Evolutionary conservation across 2,888 invertebrate genomes (phyloP).

Genomic region (Euzophera pinguis): DNA sequence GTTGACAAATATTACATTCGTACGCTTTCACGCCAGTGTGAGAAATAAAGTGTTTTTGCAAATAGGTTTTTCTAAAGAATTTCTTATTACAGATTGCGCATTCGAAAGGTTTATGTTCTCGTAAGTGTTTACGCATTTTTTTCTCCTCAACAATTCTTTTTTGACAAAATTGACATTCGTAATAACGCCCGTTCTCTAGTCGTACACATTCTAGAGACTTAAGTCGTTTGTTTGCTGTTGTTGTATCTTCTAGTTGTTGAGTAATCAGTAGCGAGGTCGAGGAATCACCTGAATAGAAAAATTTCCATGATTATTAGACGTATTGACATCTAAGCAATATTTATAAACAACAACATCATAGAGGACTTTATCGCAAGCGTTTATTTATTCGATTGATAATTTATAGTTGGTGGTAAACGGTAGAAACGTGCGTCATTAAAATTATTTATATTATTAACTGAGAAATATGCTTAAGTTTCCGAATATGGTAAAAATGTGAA

Average conservation of each 20-base stretch:
- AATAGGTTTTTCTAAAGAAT: neutral
- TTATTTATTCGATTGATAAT: neutral
- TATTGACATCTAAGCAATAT: neutral
- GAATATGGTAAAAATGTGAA: no score
- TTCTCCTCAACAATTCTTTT: neutral
- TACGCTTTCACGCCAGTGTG: neutral
- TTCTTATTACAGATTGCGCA: neutral
- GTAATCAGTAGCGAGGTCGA: neutral
- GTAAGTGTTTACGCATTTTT: neutral
- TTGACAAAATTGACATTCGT: constrained; percentile 4
- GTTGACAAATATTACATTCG: neutral
- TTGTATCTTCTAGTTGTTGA: neutral
- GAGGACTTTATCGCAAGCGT: constrained; percentile 5
- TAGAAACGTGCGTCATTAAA: no score
- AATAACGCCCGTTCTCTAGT: neutral
- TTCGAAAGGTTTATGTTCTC: neutral
- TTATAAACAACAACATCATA: neutral
- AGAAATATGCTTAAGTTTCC: no score
- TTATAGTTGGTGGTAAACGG: no score
- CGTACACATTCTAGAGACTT: constrained; percentile 1
- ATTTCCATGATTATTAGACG: neutral
- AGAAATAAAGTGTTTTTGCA: neutral
- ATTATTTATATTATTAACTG: no score
- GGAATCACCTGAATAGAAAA: constrained; percentile 4
- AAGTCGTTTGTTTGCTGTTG: constrained; percentile 6